These are phyloP conservation scores for Colletes collaris DNA, from an alignment of 2,888 invertebrate genomes.

Conservation along the genomic window DNA sequence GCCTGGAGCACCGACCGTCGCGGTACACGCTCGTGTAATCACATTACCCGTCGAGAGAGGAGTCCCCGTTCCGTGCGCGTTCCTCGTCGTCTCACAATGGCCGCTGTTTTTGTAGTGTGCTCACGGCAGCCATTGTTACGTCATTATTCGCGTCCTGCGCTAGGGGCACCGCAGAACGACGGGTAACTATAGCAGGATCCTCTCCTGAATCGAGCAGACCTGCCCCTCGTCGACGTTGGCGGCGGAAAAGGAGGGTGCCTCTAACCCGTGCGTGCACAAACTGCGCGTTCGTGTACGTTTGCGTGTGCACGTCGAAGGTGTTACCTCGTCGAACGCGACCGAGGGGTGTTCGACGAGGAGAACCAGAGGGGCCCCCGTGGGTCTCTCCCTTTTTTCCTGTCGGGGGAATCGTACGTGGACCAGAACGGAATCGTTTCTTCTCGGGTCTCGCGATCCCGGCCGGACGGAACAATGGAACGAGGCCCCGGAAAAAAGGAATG, in stretches of 20 bases:
- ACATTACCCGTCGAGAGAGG: conserved; percentile 72
- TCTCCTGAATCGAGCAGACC: conserved; percentile 66
- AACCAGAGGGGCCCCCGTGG: conserved; percentile 9
- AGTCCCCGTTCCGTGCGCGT: conserved; percentile 44
- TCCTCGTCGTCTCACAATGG: conserved; percentile 73
- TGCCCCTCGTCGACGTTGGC: conserved; percentile 47
- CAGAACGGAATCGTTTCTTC: conserved; percentile 64
- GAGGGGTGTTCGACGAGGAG: background rate
- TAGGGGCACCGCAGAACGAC: conserved; percentile 57
- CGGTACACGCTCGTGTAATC: conserved; percentile 75
- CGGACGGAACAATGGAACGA: conserved; percentile 57
- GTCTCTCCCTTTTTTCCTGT: conserved; percentile 13
- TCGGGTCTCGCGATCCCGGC: conserved; percentile 27
- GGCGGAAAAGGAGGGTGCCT: conserved; percentile 31
- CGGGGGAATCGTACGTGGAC: conserved; percentile 52
- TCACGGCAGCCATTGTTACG: conserved; percentile 81
- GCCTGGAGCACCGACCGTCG: conserved; percentile 68
- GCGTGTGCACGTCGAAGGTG: conserved; percentile 68
- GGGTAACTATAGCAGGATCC: conserved; percentile 64
- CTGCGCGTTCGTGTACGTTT: conserved; percentile 6
- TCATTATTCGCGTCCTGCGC: conserved; percentile 79
- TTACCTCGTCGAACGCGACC: conserved; percentile 60
- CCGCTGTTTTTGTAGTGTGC: conserved; percentile 77
- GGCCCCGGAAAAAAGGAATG: conserved; percentile 62
- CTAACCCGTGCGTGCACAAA: conserved; percentile 8